Evolutionary conservation across 2,797 vertebrate species (phyloP).

Genomic region (Malurus splendens): DNA sequence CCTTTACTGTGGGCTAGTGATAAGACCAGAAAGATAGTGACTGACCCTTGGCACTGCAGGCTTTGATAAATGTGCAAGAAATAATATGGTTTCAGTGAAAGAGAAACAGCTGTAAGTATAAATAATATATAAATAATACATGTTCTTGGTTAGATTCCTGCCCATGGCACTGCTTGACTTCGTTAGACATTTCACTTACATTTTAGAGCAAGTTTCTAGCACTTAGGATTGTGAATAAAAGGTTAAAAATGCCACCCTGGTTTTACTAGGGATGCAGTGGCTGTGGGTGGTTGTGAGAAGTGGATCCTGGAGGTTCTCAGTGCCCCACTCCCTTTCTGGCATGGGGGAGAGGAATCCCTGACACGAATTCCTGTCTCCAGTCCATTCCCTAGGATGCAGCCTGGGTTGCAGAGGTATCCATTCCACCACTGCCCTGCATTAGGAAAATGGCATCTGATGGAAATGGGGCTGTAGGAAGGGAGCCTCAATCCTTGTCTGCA

Average conservation of each 20-base stretch:
- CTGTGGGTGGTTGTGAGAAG: background rate
- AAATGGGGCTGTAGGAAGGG: background rate
- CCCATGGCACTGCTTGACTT: background rate
- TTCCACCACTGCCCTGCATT: background rate
- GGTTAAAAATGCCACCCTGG: background rate
- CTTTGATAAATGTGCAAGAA: background rate
- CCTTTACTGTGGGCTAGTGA: background rate
- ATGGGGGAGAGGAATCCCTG: background rate
- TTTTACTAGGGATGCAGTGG: rapidly evolving
- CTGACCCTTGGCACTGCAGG: background rate
- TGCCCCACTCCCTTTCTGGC: background rate
- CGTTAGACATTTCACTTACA: rapidly evolving
- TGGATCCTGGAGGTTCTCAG: background rate
- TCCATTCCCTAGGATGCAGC: background rate
- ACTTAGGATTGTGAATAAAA: background rate
- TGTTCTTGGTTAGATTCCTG: background rate
- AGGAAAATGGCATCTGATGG: background rate
- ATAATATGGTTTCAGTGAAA: background rate
- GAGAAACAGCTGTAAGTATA: background rate
- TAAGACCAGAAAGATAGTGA: background rate
- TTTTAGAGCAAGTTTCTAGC: background rate
- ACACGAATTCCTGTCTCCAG: background rate
- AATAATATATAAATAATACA: rapidly evolving
- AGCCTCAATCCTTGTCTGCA: background rate
- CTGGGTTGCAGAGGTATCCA: background rate